Percentiles rank a stretch among this genome's conserved stretches.
These are phyloP conservation scores for Lepidurus couesii DNA, from an alignment of 1,140 invertebrate species.

Conservation along the genomic window DNA sequence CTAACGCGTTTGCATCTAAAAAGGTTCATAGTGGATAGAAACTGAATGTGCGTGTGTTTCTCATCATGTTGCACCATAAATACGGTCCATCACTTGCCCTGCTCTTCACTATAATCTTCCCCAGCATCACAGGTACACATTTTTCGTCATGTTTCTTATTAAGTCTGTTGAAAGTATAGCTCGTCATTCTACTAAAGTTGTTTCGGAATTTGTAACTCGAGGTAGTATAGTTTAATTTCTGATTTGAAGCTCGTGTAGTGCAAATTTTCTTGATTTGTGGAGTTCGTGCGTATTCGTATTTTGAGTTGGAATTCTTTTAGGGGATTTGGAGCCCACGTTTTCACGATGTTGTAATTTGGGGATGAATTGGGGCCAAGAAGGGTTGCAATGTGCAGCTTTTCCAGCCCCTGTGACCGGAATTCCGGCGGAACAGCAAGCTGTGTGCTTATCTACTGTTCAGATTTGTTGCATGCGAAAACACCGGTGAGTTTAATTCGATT, in stretches of 20 bases:
- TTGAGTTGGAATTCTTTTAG: constrained; percentile 34
- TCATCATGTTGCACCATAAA: constrained; percentile 19
- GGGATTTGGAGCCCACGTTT: constrained; percentile 46
- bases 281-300: background rate
- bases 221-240: no score
- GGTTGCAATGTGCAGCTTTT: constrained; percentile 47
- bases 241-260: no score
- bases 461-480: constrained; percentile 50
- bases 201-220: no score
- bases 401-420: constrained; percentile 47
- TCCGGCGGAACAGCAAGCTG: constrained; percentile 45
- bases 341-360: constrained; percentile 51
- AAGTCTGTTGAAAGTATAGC: background rate
- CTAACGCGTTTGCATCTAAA: background rate
- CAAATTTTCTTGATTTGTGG: background rate
- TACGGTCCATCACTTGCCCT: background rate
- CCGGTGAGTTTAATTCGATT: constrained; percentile 38
- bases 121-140: background rate
- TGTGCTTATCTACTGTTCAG: constrained; percentile 49
- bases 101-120: background rate
- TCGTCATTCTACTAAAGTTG: background rate
- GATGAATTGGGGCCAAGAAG: constrained; percentile 48
- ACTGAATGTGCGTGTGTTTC: constrained; percentile 14
- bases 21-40: background rate
- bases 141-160: background rate